phyloP scores from a whole-genome alignment of 2,113 vertebrate species.

The Progne subis region DNA sequence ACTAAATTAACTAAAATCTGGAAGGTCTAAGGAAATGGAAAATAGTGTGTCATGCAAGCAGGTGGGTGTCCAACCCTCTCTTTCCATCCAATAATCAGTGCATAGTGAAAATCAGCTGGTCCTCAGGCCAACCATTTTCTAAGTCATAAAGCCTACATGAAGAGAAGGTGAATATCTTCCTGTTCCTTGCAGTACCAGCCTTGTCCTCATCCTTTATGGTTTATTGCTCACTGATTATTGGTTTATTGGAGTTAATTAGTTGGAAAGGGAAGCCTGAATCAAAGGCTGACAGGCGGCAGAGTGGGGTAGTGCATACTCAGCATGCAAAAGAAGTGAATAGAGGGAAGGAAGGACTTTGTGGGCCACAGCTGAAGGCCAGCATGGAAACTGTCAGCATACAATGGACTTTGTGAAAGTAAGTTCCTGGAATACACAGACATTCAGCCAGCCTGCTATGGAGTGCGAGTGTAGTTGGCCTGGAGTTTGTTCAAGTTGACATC shows the following conservation, averaged over 20 bases:
- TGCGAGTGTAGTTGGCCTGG: background rate
- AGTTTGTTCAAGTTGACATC: background rate
- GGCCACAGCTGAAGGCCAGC: fast-evolving
- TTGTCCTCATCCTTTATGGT: background rate
- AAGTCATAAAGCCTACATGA: background rate
- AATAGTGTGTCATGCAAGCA: background rate
- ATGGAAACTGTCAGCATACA: background rate
- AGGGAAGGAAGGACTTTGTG: background rate
- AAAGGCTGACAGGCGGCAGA: background rate
- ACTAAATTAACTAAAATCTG: background rate
- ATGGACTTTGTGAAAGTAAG: background rate
- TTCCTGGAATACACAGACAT: background rate
- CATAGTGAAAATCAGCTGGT: background rate
- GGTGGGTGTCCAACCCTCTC: background rate
- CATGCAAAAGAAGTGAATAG: background rate
- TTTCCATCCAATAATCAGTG: background rate
- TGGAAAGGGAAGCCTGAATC: background rate
- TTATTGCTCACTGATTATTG: background rate
- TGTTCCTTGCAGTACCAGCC: background rate
- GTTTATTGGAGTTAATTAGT: background rate
- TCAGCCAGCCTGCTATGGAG: background rate
- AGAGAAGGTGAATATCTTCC: background rate
- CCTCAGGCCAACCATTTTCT: background rate
- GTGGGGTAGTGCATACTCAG: background rate
- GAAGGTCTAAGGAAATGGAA: background rate